Evolutionary conservation across 2,888 invertebrate genomes (phyloP), one percentile per base, ranked within the genome.

Genomic region (Dorcus parallelipipedus): DNA sequence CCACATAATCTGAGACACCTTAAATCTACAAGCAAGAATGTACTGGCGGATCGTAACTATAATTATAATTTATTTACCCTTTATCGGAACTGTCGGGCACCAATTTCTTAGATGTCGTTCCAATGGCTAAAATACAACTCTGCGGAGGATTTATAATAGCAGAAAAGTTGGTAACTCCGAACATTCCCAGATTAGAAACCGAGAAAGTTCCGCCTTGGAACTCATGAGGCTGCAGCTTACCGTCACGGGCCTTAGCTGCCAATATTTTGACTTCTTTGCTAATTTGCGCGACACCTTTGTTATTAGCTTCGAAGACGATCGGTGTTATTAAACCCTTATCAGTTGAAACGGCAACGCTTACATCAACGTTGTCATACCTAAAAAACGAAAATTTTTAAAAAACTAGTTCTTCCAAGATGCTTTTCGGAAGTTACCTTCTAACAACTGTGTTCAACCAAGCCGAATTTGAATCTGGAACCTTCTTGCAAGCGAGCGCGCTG

Each of bases 71-170:
- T 23, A 41, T 42, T 80, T 81, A 95, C 94, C 95, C 95, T 77
- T 87, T 83, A 45, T 87, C 86, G 60, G 83, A 82, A 50, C 88
- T 86, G 73, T 91, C 91, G 0, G 86, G 83, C 54, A 96, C 81
- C 39, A 96, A 81, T 70, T 87, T 81, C 63, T 88, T 86, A 72
- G 88, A 86, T 38, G 93, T 85, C 6, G 89, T 86, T 43, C 97
- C 97, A 63, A 96, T 86, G 47, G 97, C 97, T 65, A 98, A 80
- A 73, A 97, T 97, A 73, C 94, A 89, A 1, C 95, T 90, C 80
- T 97, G 97, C 7, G 97, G 97, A 33, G 97, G 97, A 79, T 97
- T 97, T 61, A 98, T 92, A 63, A 98, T 95, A 20, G 97, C 97
- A 69, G 89, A 86, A 79, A 97, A 97, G 73, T 89, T 86, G 64